Evolutionary conservation across 53 echinoderm and acorn worm species (phyloP).

Genomic region (Stichopus horrens): DNA sequence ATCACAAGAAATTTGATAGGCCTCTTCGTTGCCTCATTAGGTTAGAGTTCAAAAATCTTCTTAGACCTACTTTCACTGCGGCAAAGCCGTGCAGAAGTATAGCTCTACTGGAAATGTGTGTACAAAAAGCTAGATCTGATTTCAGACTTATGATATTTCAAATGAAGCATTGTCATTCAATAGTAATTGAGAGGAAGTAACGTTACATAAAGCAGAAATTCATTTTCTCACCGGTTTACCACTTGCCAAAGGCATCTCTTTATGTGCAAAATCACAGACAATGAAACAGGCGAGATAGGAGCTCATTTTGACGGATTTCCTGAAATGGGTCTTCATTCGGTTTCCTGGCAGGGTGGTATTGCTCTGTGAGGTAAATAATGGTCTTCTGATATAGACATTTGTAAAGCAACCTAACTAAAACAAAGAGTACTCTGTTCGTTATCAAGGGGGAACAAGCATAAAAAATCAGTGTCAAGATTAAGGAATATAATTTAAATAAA

Average conservation of each 20-base stretch:
- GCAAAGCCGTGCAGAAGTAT: too few relatives aligned
- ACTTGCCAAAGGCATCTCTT: constrained; percentile 33
- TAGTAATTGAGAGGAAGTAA: neutral
- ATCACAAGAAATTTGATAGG: too few relatives aligned
- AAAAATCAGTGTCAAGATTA: too few relatives aligned
- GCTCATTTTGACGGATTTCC: constrained; percentile 79
- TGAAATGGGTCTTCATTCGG: constrained; percentile 62
- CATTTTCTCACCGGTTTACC: constrained; percentile 63
- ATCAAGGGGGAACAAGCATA: too few relatives aligned
- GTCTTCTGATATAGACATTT: neutral
- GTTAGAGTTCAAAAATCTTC: too few relatives aligned
- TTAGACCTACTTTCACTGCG: too few relatives aligned
- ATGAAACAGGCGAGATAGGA: constrained; percentile 91
- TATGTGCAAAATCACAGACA: constrained; percentile 76
- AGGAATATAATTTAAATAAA: too few relatives aligned
- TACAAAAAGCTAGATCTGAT: too few relatives aligned
- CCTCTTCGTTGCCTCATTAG: too few relatives aligned
- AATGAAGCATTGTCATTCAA: neutral
- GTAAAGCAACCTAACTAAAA: neutral
- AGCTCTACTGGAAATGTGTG: too few relatives aligned
- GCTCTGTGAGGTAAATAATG: neutral
- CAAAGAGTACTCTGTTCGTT: neutral
- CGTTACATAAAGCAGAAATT: neutral
- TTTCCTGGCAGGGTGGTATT: neutral
- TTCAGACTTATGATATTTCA: neutral